Evolutionary conservation across 1,140 invertebrate genomes (phyloP).

Genomic region (Drosophila novamexicana): DNA sequence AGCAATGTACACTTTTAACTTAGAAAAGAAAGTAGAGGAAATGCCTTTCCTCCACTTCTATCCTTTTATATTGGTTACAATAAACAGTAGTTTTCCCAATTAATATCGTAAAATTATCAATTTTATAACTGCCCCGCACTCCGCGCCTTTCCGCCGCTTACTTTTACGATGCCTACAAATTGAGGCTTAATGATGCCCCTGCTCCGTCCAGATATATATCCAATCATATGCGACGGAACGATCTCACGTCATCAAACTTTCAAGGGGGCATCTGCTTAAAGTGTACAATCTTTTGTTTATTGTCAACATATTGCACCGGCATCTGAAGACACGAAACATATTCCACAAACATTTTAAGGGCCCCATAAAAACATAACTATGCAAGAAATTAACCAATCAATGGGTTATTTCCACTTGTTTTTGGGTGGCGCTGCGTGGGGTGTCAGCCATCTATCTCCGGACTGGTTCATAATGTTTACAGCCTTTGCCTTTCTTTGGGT

Average conservation of each 20-base stretch:
- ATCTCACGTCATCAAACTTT: constrained; percentile 79
- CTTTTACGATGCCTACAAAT: constrained; percentile 69
- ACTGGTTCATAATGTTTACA: constrained; percentile 60
- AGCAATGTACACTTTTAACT: background rate
- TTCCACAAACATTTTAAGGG: constrained; percentile 36
- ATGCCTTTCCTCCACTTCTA: background rate
- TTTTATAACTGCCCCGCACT: constrained; percentile 34
- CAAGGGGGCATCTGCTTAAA: constrained; percentile 50
- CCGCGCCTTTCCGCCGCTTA: constrained; percentile 8
- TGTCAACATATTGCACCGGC: constrained; percentile 53
- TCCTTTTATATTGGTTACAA: constrained; percentile 10
- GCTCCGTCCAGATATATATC: constrained; percentile 29
- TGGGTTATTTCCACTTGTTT: constrained; percentile 36
- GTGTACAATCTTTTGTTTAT: constrained; percentile 62
- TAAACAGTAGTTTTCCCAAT: constrained; percentile 47
- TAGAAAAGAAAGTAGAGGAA: background rate
- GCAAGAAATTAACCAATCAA: constrained; percentile 73
- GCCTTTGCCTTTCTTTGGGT: constrained; percentile 48
- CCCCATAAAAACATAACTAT: constrained; percentile 67
- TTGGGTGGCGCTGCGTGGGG: constrained; percentile 72
- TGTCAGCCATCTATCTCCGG: constrained; percentile 4
- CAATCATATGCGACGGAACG: constrained; percentile 38
- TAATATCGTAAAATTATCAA: constrained; percentile 35
- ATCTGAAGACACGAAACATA: constrained; percentile 22
- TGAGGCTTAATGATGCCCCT: constrained; percentile 58